phyloP scores from a whole-genome alignment of 2,888 invertebrate species.

The Nysson spinosus region DNA sequence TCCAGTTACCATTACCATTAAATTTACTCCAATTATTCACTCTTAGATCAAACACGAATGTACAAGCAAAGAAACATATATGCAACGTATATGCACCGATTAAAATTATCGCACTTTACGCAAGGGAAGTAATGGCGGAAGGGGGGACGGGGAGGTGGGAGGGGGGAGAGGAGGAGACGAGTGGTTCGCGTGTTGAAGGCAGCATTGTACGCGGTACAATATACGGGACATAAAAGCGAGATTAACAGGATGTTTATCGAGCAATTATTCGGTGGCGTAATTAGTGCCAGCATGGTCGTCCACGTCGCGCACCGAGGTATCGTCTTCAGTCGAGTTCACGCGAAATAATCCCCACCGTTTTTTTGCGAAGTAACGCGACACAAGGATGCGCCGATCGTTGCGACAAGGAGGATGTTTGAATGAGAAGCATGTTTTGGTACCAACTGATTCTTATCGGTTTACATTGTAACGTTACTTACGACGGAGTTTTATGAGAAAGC shows the following conservation, averaged over 20 bases:
- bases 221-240: conserved; percentile 62
- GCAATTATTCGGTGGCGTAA: conserved; percentile 70
- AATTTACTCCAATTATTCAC: too few relatives aligned
- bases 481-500: too few relatives aligned
- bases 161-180: conserved; percentile 29
- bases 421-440: too few relatives aligned
- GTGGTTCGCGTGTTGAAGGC: conserved; percentile 52
- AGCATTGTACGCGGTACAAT: conserved; percentile 42
- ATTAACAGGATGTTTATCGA: conserved; percentile 76
- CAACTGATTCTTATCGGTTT: too few relatives aligned
- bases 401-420: not conserved
- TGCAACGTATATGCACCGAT: conserved; percentile 21
- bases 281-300: conserved; percentile 62
- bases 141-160: conserved; percentile 9
- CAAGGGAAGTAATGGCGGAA: too few relatives aligned
- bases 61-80: too few relatives aligned
- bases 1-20: too few relatives aligned
- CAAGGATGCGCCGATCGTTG: conserved; percentile 39
- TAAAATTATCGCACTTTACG: conserved; percentile 48
- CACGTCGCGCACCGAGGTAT: conserved; percentile 42
- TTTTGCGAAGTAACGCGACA: conserved; percentile 39
- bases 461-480: too few relatives aligned
- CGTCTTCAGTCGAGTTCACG: conserved; percentile 30
- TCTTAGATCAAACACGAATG: too few relatives aligned
- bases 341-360: conserved; percentile 19